Evolutionary conservation across 1,140 invertebrate species (phyloP).

Genomic region (Fopius arisanus): DNA sequence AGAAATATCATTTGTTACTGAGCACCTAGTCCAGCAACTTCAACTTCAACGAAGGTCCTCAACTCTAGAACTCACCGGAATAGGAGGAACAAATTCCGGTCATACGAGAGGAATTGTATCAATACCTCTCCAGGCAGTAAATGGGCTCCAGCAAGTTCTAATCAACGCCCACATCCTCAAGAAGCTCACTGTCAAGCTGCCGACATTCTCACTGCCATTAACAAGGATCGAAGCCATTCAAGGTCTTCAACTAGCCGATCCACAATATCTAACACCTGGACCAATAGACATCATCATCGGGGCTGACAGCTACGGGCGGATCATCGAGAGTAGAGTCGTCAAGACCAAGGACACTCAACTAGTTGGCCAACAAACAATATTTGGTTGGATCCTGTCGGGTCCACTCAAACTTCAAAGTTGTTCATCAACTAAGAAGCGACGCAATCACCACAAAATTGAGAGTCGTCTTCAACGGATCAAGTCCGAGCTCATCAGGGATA

Average conservation of each 20-base stretch:
- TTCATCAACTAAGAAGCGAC: background rate
- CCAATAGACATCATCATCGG: slow-evolving; percentile 34
- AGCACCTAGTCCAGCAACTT: background rate
- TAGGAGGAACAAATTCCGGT: background rate
- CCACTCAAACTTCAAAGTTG: background rate
- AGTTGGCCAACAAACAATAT: background rate
- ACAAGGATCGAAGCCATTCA: background rate
- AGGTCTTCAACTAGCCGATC: slow-evolving; percentile 27
- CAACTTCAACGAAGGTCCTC: background rate
- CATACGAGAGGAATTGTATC: background rate
- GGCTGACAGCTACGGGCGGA: too few species aligned
- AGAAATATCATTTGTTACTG: slow-evolving; percentile 13
- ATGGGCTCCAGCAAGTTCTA: background rate
- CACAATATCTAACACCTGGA: slow-evolving; percentile 5
- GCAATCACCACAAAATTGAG: slow-evolving; percentile 30
- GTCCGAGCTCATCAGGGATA: background rate
- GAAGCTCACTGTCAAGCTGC: slow-evolving; percentile 10
- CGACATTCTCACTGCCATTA: background rate
- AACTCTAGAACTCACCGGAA: background rate
- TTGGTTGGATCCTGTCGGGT: slow-evolving; percentile 43
- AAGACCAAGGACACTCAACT: background rate
- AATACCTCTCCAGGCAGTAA: background rate
- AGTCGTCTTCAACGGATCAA: slow-evolving; percentile 24
- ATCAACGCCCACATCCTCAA: slow-evolving; percentile 16
- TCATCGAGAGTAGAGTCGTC: background rate